Conservation (phyloP, 2,888 invertebrate species). For the Sphaerophoria taeniata region DNA sequence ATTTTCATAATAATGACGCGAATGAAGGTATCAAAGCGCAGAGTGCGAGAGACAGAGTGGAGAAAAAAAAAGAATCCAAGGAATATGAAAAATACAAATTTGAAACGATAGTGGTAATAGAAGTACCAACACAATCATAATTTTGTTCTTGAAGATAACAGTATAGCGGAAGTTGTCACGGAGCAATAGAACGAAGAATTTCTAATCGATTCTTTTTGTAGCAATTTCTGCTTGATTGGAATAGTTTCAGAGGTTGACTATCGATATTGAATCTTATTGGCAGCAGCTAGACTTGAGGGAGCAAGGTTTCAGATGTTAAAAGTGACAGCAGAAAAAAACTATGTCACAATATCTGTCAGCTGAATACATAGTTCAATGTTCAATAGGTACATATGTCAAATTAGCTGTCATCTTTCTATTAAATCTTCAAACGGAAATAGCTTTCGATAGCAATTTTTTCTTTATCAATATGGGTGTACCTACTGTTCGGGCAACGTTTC, state of each 20-base stretch:
- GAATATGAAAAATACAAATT: constrained; percentile 21
- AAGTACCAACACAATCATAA: constrained; percentile 43
- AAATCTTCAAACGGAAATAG: too few relatives aligned
- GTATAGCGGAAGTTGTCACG: constrained; percentile 55
- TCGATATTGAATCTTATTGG: constrained; percentile 1
- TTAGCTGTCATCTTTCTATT: too few relatives aligned
- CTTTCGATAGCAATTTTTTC: too few relatives aligned
- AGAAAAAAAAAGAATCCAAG: constrained; percentile 63
- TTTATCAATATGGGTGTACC: too few relatives aligned
- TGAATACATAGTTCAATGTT: too few relatives aligned
- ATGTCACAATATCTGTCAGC: too few relatives aligned
- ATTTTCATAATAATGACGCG: constrained; percentile 70
- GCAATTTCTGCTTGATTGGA: not conserved
- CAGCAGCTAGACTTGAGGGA: not conserved
- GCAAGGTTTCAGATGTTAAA: too few relatives aligned
- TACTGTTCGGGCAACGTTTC: too few relatives aligned
- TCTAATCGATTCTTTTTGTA: constrained; percentile 24
- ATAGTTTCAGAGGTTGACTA: not conserved
- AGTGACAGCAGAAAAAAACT: not conserved
- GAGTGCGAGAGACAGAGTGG: constrained; percentile 42
- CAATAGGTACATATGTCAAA: too few relatives aligned
- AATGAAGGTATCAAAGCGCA: constrained; percentile 68
- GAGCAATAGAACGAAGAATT: constrained; percentile 14
- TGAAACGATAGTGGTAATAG: constrained; percentile 31
- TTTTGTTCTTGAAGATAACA: constrained; percentile 57